A percentile compares a stretch with the other conserved stretches of the same genome.
These are phyloP conservation scores for Ptiloglossa arizonensis DNA, from an alignment of 1,140 invertebrate genomes.

Conservation along the genomic window DNA sequence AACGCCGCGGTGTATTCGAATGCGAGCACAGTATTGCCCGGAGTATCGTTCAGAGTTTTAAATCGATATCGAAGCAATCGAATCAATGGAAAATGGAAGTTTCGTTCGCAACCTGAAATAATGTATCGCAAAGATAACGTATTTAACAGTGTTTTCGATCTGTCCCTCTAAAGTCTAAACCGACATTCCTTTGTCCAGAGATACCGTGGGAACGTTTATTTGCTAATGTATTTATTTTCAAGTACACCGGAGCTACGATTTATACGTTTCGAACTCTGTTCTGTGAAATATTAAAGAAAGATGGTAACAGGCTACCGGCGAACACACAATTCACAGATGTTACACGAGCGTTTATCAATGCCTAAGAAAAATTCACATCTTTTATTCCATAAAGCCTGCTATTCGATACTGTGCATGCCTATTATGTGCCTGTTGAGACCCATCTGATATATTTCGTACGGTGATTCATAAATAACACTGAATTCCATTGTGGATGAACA, in stretches of 20 bases:
- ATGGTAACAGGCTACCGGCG: slow-evolving; percentile 33
- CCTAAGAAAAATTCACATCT: slow-evolving; percentile 38
- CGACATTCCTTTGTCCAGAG: slow-evolving; percentile 22
- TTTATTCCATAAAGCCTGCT: slow-evolving; percentile 18
- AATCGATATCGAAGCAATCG: neutral
- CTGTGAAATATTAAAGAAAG: slow-evolving; percentile 29
- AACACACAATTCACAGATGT: slow-evolving; percentile 39
- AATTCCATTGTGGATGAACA: neutral
- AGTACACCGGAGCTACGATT: slow-evolving; percentile 22
- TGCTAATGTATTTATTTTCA: slow-evolving; percentile 32
- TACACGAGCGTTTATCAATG: slow-evolving; percentile 42
- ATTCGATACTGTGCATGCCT: slow-evolving; percentile 1
- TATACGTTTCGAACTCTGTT: slow-evolving; percentile 26
- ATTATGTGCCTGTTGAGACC: slow-evolving; percentile 5
- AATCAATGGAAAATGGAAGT: too few species aligned
- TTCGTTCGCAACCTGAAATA: neutral
- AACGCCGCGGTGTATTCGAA: too few species aligned
- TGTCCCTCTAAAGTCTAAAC: neutral
- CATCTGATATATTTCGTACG: slow-evolving; percentile 9
- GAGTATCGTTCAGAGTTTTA: too few species aligned
- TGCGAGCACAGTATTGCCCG: too few species aligned
- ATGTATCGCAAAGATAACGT: neutral
- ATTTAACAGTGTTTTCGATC: neutral
- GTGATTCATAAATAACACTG: slow-evolving; percentile 5
- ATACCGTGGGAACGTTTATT: slow-evolving; percentile 38